phyloP scores from a whole-genome alignment of 2,888 invertebrate genomes.

The Agapostemon virescens region DNA sequence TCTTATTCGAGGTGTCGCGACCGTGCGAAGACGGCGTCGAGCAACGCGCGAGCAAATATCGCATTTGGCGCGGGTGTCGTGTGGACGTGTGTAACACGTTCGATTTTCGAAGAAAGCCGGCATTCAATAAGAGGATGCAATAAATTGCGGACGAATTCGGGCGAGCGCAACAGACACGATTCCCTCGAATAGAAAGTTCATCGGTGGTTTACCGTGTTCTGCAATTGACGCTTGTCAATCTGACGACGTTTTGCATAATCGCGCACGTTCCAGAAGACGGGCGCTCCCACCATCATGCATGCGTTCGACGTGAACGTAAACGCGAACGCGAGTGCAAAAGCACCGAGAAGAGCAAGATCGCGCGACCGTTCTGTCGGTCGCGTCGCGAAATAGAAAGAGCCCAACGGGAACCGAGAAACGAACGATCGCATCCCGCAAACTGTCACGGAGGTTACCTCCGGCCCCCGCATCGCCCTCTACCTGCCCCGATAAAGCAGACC shows the following conservation, averaged over 20 bases:
- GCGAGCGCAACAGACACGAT: conserved; percentile 1
- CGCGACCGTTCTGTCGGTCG: neutral
- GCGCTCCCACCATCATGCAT: neutral
- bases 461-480: neutral
- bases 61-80: neutral
- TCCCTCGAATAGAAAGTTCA: conserved; percentile 12
- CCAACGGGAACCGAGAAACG: conserved; percentile 31
- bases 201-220: conserved; percentile 12
- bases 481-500: conserved; percentile 32
- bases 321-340: neutral
- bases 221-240: conserved; percentile 21
- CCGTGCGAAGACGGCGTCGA: neutral
- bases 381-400: conserved; percentile 27
- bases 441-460: conserved; percentile 20
- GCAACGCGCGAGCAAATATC: neutral
- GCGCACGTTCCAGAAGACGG: neutral
- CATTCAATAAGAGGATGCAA: conserved; percentile 6
- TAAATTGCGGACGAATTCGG: conserved; percentile 18
- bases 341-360: neutral
- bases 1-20: neutral
- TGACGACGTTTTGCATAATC: conserved; percentile 21
- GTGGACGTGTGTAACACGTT: conserved; percentile 1
- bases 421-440: conserved; percentile 22
- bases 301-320: conserved; percentile 15
- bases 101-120: neutral